A percentile compares a stretch with the other conserved stretches of the same genome.
Conservation (phyloP, 1,140 invertebrate genomes). For the Brachionus sp. region DNA sequence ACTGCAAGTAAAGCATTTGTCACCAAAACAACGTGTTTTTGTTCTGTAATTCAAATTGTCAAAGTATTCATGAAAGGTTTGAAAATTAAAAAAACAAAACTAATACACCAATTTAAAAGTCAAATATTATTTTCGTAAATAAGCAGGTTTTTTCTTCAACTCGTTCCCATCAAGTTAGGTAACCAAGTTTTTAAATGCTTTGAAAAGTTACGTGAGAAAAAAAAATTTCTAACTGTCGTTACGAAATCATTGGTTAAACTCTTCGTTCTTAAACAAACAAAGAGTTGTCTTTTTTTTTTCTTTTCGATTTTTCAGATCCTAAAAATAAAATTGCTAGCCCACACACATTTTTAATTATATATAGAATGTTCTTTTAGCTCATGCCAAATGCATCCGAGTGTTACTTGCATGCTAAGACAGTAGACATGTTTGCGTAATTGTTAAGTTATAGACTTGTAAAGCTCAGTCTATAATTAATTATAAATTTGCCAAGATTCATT, state of each 20-base stretch:
- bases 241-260: neutral
- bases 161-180: neutral
- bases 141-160: neutral
- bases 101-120: neutral
- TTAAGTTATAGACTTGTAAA: neutral
- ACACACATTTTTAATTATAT: neutral
- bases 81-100: neutral
- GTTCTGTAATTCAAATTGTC: neutral
- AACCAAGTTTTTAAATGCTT: neutral
- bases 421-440: slow-evolving; percentile 1
- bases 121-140: neutral
- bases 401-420: neutral
- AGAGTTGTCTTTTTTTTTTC: neutral
- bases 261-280: neutral
- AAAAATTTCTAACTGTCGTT: neutral
- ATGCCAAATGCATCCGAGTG: neutral
- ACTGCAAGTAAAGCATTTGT: neutral
- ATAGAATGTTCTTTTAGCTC: neutral
- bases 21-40: neutral
- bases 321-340: neutral
- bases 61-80: neutral
- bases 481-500: neutral
- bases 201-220: neutral
- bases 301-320: too few relatives aligned
- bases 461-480: neutral